Base-by-base conservation (phyloP, 1,140 invertebrate genomes). In the Anagrus nilaparvatae region DNA sequence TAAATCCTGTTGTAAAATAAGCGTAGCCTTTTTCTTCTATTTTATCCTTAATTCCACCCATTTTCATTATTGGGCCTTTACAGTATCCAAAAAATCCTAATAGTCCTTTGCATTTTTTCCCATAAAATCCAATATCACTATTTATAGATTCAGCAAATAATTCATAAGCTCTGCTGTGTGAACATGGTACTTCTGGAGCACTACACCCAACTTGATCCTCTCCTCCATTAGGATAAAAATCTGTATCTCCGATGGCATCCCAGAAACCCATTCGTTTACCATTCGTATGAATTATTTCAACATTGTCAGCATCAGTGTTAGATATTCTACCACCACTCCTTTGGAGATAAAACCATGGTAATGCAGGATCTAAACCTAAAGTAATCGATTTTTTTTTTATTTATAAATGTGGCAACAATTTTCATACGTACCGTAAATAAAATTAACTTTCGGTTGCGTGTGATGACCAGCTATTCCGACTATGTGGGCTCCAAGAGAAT, bases 141-240 rank as follows among this genome's bases (percentile, higher is more conserved):
- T 10, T 43, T 16, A 65, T 48, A 5, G 60, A 65, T 31, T 63
- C 61, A 1, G 62, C 59, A 16, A 40, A 63, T 17, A 47, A 61
- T 7, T 44, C 8, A 47, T 37, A 18, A 40, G 54, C 5, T 6
- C 16, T 21, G 43, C 53, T 5, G 47, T 58, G 40, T 40, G 60
- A 32, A 37, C 41, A 45, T 18, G 38, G 33, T 31, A 41, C 36
- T 36, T 23, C 16, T 31, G 17, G 25, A 2, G 33, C 18, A 52
- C 40, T 0, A 38, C 82, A 86, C 14, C 74, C 77, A 0, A 79
- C 81, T 53, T 86, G 83, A 8, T 67, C 47, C 3, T 60, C 57
- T 12, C 84, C 84, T 0, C 82, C 81, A 53, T 87, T 87, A 9
- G 84, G 61, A 48, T 80, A 86, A 60, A 82, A 85, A 57, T 84